These are phyloP conservation scores for Calephelis perditalis DNA, from an alignment of 2,888 invertebrate species.

Conservation along the genomic window DNA sequence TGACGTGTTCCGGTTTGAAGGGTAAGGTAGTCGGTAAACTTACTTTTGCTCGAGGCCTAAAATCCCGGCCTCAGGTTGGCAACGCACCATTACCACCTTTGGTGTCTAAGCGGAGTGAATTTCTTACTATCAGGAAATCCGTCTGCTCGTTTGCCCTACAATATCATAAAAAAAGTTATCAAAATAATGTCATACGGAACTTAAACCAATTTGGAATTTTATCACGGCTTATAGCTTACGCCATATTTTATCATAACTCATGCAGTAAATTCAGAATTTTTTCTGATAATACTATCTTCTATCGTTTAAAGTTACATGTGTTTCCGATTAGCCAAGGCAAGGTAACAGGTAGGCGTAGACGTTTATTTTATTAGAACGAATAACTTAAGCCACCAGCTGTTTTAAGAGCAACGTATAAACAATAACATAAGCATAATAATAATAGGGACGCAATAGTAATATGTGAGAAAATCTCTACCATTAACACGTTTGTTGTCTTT, in stretches of 20 bases:
- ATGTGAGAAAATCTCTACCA: no score
- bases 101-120: no score
- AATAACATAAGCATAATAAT: no score
- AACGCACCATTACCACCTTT: no score
- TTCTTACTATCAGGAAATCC: no score
- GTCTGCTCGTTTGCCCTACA: no score
- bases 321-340: background rate
- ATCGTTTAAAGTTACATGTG: conserved; percentile 4
- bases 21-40: no score
- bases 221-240: background rate
- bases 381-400: background rate
- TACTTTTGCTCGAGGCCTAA: no score
- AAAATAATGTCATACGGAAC: background rate
- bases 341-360: background rate
- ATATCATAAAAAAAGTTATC: background rate
- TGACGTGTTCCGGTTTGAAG: no score
- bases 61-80: no score
- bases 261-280: background rate
- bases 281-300: background rate
- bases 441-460: no score
- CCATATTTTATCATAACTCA: background rate
- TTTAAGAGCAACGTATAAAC: background rate
- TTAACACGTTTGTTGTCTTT: no score
- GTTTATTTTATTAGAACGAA: background rate
- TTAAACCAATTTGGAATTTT: background rate